Evolutionary conservation across 2,888 invertebrate species (phyloP).

Genomic region (Xestia rhomboidea): DNA sequence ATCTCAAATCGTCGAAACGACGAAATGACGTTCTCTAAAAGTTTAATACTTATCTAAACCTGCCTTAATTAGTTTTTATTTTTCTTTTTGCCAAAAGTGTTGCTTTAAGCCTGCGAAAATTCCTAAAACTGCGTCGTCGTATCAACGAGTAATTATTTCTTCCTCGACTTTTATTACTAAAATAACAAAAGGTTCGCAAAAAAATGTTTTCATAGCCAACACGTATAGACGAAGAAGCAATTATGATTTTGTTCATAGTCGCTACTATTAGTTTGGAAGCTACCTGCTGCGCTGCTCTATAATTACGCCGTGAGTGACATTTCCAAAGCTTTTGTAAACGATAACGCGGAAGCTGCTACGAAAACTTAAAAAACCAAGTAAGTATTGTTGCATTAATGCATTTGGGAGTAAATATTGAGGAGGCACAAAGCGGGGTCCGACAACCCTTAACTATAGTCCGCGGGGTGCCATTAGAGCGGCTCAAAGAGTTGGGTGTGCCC

Average conservation of each 20-base stretch:
- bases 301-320: slow-evolving; percentile 89
- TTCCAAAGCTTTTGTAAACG: slow-evolving; percentile 89
- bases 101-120: slow-evolving; percentile 16
- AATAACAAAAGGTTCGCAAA: slow-evolving; percentile 79
- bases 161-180: slow-evolving; percentile 73
- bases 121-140: slow-evolving; percentile 57
- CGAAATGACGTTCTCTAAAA: not conserved
- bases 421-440: slow-evolving; percentile 86
- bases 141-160: slow-evolving; percentile 69
- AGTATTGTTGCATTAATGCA: slow-evolving; percentile 90
- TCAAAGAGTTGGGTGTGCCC: slow-evolving; percentile 90
- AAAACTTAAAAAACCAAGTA: slow-evolving; percentile 89
- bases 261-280: slow-evolving; percentile 79
- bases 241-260: slow-evolving; percentile 81
- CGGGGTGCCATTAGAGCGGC: slow-evolving; percentile 89
- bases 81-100: not conserved
- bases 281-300: slow-evolving; percentile 88
- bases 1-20: not conserved
- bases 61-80: not conserved
- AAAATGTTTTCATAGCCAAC: slow-evolving; percentile 75
- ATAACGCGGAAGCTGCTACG: slow-evolving; percentile 90
- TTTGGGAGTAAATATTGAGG: slow-evolving; percentile 90
- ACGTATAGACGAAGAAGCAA: slow-evolving; percentile 83
- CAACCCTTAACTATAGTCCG: slow-evolving; percentile 89
- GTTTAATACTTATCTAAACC: not conserved